phyloP scores from a whole-genome alignment of 2,888 invertebrate genomes.

The Terebella lapidaria region DNA sequence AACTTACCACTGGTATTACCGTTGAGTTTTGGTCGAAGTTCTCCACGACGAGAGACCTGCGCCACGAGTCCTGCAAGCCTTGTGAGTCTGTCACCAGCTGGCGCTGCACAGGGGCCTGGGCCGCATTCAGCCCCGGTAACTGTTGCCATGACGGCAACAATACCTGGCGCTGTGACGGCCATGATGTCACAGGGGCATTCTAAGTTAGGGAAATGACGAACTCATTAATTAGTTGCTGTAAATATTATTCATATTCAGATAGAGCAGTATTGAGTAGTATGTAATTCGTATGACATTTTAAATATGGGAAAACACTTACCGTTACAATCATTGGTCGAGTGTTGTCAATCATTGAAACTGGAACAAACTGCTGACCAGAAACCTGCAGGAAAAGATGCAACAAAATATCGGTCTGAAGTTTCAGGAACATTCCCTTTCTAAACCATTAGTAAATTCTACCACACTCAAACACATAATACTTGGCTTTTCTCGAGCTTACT shows the following conservation, averaged over 20 bases:
- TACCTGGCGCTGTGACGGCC: constrained; percentile 71
- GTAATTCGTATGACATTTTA: no score
- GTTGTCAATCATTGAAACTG: constrained; percentile 86
- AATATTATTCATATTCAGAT: no score
- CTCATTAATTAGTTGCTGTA: no score
- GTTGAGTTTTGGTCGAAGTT: constrained; percentile 20
- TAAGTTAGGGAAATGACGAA: constrained; percentile 32
- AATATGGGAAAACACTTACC: constrained; percentile 52
- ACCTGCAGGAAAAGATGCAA: constrained; percentile 28
- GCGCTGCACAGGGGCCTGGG: constrained; percentile 41
- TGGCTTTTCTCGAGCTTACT: constrained; percentile 4
- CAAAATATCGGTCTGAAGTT: no score
- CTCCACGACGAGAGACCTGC: constrained; percentile 64
- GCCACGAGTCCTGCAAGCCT: constrained; percentile 59
- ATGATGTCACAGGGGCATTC: constrained; percentile 68
- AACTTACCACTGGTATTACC: constrained; percentile 20
- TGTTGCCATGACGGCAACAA: constrained; percentile 78
- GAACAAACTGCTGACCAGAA: constrained; percentile 74
- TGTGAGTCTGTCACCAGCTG: constrained; percentile 40
- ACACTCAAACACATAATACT: no score
- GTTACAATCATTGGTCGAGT: constrained; percentile 75
- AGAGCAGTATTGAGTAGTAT: no score
- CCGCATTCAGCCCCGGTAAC: constrained; percentile 52
- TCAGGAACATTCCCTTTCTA: not conserved
- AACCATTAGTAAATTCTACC: not conserved